Evolutionary conservation across 2,888 invertebrate species (phyloP).

Genomic region (Biston betularia): DNA sequence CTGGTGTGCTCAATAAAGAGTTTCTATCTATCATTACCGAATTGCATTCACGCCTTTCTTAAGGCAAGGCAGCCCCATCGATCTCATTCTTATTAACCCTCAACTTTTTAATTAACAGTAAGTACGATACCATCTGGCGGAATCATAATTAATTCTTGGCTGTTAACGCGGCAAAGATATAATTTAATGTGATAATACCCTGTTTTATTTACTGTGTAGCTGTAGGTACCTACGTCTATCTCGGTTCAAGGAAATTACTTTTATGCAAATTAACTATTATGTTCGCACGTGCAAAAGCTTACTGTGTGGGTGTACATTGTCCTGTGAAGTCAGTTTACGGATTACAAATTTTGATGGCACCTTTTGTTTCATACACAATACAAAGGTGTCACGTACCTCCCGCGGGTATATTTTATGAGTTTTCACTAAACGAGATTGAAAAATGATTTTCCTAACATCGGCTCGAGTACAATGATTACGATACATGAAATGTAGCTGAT

Average conservation of each 20-base stretch:
- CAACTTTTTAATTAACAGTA: constrained; percentile 27
- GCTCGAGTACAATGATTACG: background rate
- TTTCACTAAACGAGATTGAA: constrained; percentile 23
- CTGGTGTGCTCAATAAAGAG: too few species aligned
- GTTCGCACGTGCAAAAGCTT: constrained; percentile 56
- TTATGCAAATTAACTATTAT: constrained; percentile 69
- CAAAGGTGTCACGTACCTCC: constrained; percentile 25
- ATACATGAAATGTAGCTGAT: background rate
- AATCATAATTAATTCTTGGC: constrained; percentile 40
- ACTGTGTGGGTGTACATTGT: constrained; percentile 33
- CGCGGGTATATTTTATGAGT: constrained; percentile 13
- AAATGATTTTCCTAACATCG: background rate
- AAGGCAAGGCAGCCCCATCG: constrained; percentile 1
- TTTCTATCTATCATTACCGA: too few species aligned
- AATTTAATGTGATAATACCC: constrained; percentile 39
- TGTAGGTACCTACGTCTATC: constrained; percentile 40
- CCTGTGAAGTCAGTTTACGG: constrained; percentile 36
- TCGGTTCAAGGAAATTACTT: constrained; percentile 68
- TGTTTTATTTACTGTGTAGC: constrained; percentile 44
- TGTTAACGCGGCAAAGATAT: constrained; percentile 41
- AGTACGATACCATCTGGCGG: constrained; percentile 31
- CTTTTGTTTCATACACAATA: constrained; percentile 29
- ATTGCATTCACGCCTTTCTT: background rate
- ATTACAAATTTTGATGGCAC: constrained; percentile 34
- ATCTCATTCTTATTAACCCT: constrained; percentile 23